phyloP scores from a whole-genome alignment of 1,140 invertebrate genomes.

The Drosophila carrolli region DNA sequence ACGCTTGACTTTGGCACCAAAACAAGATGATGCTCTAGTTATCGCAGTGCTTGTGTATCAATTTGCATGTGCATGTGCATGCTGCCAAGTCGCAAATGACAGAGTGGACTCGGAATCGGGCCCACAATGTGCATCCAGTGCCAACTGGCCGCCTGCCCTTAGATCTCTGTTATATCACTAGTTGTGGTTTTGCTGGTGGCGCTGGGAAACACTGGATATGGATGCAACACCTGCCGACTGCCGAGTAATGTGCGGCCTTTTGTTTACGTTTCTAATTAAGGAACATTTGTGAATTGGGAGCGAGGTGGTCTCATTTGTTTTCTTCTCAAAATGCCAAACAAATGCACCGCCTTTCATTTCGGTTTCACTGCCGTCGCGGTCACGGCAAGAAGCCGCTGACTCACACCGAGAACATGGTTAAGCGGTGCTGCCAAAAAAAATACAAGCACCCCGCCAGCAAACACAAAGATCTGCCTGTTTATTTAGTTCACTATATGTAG shows the following conservation, averaged over 20 bases:
- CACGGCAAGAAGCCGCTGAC: conserved; percentile 58
- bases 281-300: conserved; percentile 13
- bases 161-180: conserved; percentile 22
- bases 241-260: conserved; percentile 40
- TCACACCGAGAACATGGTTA: conserved; percentile 47
- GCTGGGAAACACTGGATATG: not conserved
- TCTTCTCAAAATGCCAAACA: conserved; percentile 23
- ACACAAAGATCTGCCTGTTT: conserved; percentile 11
- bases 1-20: conserved; percentile 68
- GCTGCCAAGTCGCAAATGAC: conserved; percentile 37
- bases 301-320: conserved; percentile 39
- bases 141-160: conserved; percentile 42
- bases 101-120: conserved; percentile 10
- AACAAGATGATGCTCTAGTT: conserved; percentile 43
- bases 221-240: conserved; percentile 36
- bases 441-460: conserved; percentile 24
- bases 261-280: conserved; percentile 61
- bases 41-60: conserved; percentile 14
- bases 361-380: conserved; percentile 64
- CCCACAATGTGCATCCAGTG: conserved; percentile 29
- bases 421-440: conserved; percentile 52
- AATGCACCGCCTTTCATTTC: conserved; percentile 58
- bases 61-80: conserved; percentile 19
- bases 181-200: no score
- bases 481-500: conserved; percentile 8